phyloP scores from a whole-genome alignment of 2,113 vertebrate species.

The human region GRCh38 chr15:97043501-97044000 shows the following conservation, averaged over 20 bases:
- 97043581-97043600: background rate
- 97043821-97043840: background rate
- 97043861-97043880: background rate
- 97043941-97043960: background rate
- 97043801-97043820: background rate
- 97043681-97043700: background rate
- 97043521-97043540: background rate
- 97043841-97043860: background rate
- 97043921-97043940: background rate
- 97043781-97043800: background rate
- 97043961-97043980: background rate
- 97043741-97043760: background rate
- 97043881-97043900: background rate
- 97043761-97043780: background rate
- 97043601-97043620: background rate
- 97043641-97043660: background rate
- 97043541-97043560: background rate
- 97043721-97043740: background rate
- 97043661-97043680: background rate
- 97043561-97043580: background rate
- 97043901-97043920: background rate
- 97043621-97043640: background rate
- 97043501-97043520: background rate
- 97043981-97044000: background rate
- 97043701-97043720: background rate